Evolutionary conservation across 1,140 invertebrate species (phyloP).

Genomic region (Pseudachorutes palmiensis): DNA sequence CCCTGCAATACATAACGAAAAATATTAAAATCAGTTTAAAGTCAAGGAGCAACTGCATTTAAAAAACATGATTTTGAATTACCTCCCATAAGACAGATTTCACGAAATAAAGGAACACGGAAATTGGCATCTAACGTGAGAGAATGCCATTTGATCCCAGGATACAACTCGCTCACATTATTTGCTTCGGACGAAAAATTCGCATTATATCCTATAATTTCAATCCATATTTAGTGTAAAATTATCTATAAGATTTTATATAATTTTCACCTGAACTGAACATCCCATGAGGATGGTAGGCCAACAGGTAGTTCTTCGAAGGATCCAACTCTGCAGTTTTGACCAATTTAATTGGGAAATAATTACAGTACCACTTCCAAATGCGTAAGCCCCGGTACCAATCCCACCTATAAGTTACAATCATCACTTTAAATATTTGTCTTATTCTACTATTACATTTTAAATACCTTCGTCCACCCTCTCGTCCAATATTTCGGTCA

Average conservation of each 20-base stretch:
- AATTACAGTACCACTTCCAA: neutral
- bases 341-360: neutral
- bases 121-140: neutral
- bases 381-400: neutral
- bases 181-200: neutral
- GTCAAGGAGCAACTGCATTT: neutral
- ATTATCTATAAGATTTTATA: neutral
- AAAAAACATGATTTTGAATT: neutral
- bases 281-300: neutral
- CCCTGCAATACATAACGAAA: neutral
- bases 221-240: neutral
- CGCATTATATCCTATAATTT: neutral
- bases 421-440: neutral
- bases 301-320: neutral
- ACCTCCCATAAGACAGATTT: neutral
- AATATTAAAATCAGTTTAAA: neutral
- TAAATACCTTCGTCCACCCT: neutral
- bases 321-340: neutral
- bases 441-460: neutral
- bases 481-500: neutral
- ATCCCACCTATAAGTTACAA: neutral
- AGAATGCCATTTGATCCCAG: neutral
- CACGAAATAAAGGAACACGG: neutral
- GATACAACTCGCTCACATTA: neutral
- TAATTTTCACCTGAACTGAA: neutral